phyloP scores from a whole-genome alignment of 2,797 vertebrate species.

The Gymnothorax reevesii region DNA sequence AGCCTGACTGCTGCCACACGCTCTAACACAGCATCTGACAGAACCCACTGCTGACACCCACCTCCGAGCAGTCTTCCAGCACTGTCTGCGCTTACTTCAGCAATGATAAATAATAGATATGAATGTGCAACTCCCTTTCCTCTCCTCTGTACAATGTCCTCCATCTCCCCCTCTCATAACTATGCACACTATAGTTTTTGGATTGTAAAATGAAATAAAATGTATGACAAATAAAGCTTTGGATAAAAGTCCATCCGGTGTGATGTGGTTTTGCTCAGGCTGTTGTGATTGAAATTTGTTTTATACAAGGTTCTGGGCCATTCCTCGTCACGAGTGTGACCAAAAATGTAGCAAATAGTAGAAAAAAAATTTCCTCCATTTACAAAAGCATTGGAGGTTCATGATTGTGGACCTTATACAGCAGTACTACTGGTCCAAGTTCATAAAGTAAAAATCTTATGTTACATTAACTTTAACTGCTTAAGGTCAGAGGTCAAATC shows the following conservation, averaged over 20 bases:
- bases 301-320: neutral
- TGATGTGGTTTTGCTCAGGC: conserved; percentile 20
- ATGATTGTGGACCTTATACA: too few relatives aligned
- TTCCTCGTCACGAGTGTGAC: neutral
- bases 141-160: conserved; percentile 45
- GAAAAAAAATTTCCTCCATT: too few relatives aligned
- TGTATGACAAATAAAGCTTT: conserved; percentile 55
- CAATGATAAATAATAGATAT: conserved; percentile 23
- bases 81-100: conserved; percentile 23
- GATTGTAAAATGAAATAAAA: conserved; percentile 40
- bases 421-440: too few relatives aligned
- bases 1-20: neutral
- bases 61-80: neutral
- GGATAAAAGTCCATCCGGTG: conserved; percentile 38
- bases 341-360: too few relatives aligned
- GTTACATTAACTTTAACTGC: too few relatives aligned
- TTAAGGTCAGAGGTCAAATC: too few relatives aligned
- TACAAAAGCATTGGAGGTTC: too few relatives aligned
- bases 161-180: conserved; percentile 47
- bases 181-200: conserved; percentile 55
- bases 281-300: neutral
- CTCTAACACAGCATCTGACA: neutral
- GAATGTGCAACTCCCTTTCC: conserved; percentile 37
- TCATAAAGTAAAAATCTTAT: too few relatives aligned
- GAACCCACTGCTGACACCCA: conserved; percentile 15